phyloP scores from a whole-genome alignment of 1,140 invertebrate genomes.

The Lanistes nyassanus region DNA sequence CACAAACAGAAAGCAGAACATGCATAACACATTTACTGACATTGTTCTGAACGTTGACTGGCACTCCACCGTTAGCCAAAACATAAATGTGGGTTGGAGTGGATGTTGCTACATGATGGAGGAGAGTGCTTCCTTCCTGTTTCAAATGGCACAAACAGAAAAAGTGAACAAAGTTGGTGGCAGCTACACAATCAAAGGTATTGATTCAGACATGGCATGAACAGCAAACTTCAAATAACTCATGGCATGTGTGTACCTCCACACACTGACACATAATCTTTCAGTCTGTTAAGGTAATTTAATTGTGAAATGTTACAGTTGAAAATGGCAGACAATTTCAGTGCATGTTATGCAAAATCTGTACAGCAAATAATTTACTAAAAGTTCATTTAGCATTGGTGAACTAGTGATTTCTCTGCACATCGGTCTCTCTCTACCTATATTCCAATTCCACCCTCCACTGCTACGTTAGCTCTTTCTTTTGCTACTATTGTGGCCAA shows the following conservation, averaged over 20 bases:
- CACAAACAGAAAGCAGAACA: too few relatives aligned
- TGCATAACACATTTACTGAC: too few relatives aligned
- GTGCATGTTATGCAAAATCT: too few relatives aligned
- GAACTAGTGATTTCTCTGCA: not conserved
- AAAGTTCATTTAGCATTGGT: not conserved
- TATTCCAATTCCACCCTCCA: conserved; percentile 8
- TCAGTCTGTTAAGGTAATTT: not conserved
- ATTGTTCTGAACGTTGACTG: conserved; percentile 51
- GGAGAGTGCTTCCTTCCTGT: conserved; percentile 48
- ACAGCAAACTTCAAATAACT: not conserved
- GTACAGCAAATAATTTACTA: too few relatives aligned
- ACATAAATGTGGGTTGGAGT: conserved; percentile 41
- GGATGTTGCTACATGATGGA: conserved; percentile 40
- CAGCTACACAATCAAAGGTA: not conserved
- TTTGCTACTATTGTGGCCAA: conserved; percentile 68
- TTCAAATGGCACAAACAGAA: conserved; percentile 1
- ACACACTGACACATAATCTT: not conserved
- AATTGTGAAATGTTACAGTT: too few relatives aligned
- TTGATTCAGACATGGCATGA: not conserved
- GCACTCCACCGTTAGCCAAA: conserved; percentile 44
- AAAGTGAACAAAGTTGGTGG: not conserved
- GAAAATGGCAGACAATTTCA: too few relatives aligned
- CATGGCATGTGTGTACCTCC: not conserved
- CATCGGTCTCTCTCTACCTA: conserved; percentile 4
- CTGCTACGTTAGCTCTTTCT: conserved; percentile 5